These are phyloP conservation scores for Loris lydekkerianus DNA, from an alignment of 2,797 vertebrate species.

Conservation along the genomic window DNA sequence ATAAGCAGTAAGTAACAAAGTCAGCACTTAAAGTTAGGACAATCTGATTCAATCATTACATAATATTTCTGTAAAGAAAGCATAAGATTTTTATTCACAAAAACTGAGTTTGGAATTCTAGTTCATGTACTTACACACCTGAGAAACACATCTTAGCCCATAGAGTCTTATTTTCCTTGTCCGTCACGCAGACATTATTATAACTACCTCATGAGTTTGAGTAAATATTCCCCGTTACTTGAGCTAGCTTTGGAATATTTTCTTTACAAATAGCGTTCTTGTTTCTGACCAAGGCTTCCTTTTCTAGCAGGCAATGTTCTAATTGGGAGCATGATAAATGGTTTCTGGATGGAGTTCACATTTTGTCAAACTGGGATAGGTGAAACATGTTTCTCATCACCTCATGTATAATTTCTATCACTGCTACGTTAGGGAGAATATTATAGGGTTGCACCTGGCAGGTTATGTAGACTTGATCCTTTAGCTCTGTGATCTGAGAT, in stretches of 20 bases:
- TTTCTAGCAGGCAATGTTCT: background rate
- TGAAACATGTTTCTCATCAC: background rate
- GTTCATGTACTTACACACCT: background rate
- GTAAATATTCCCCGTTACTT: background rate
- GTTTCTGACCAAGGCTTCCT: background rate
- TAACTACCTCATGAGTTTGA: background rate
- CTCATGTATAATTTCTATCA: background rate
- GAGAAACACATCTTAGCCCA: background rate
- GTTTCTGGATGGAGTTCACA: background rate
- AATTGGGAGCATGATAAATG: too few relatives aligned
- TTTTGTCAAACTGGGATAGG: background rate
- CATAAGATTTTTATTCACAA: background rate
- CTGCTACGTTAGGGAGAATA: background rate
- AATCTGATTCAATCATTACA: background rate
- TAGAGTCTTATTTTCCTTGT: background rate
- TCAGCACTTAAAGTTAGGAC: background rate
- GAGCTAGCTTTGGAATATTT: background rate
- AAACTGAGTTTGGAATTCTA: background rate
- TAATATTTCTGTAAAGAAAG: background rate
- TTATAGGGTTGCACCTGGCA: background rate
- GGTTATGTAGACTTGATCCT: too few relatives aligned
- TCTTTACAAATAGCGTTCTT: background rate
- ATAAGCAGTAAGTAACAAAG: background rate
- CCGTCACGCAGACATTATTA: background rate
- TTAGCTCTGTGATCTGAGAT: background rate